Evolutionary conservation across 2,888 invertebrate genomes (phyloP).

Genomic region (Eupithecia subfuscata): DNA sequence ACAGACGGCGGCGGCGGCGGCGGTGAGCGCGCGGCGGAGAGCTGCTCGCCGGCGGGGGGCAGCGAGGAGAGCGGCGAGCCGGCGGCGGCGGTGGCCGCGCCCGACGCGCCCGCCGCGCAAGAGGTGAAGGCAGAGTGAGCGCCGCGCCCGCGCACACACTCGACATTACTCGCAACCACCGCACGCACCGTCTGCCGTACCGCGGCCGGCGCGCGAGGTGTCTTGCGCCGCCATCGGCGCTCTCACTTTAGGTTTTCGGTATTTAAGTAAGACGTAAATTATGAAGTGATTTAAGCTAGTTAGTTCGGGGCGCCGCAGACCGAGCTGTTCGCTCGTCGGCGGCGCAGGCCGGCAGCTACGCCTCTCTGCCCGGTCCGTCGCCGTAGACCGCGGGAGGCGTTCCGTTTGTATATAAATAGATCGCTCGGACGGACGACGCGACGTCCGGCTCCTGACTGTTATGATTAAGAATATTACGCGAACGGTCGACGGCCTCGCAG

Average conservation of each 20-base stretch:
- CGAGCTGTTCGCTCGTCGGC: constrained; percentile 42
- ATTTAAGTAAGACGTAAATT: constrained; percentile 81
- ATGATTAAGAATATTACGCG: constrained; percentile 79
- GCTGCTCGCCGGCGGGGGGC: constrained; percentile 54
- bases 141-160: constrained; percentile 50
- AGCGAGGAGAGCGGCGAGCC: constrained; percentile 60
- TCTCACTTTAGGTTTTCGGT: constrained; percentile 71
- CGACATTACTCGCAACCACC: constrained; percentile 37
- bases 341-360: constrained; percentile 47
- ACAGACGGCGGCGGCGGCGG: constrained; percentile 61
- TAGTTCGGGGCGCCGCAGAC: constrained; percentile 58
- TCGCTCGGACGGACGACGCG: constrained; percentile 67
- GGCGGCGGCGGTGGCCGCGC: constrained; percentile 56
- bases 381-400: constrained; percentile 59
- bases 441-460: constrained; percentile 77
- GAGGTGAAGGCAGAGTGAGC: constrained; percentile 68
- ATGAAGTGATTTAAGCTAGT: constrained; percentile 77
- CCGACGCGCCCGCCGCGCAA: constrained; percentile 52
- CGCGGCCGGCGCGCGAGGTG: constrained; percentile 13
- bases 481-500: constrained; percentile 68
- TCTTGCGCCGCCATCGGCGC: constrained; percentile 47
- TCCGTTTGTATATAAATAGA: constrained; percentile 78
- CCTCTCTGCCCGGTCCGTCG: constrained; percentile 41
- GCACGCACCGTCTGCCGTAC: constrained; percentile 35
- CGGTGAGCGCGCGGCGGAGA: constrained; percentile 63